Conservation (phyloP, 2,888 invertebrate species). For the Drosophila yooni region DNA sequence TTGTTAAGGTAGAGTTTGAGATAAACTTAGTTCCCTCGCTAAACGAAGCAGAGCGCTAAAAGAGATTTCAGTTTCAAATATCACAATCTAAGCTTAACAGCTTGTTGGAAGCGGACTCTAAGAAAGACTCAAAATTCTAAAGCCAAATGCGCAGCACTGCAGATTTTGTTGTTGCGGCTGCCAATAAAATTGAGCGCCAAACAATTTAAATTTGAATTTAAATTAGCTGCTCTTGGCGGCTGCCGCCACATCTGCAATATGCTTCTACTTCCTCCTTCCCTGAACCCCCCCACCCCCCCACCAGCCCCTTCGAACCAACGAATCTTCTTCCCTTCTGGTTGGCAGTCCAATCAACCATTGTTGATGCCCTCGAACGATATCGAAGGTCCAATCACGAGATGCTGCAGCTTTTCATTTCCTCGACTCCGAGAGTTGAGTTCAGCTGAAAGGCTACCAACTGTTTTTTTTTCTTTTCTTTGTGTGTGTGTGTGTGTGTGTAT, state of each 20-base stretch:
- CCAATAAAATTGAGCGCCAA: constrained; percentile 66
- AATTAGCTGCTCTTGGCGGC: constrained; percentile 67
- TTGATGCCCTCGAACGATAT: constrained; percentile 71
- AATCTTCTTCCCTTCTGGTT: background rate
- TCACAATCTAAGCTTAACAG: background rate
- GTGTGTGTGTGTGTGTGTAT: background rate
- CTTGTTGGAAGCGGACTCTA: background rate
- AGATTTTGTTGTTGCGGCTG: constrained; percentile 30
- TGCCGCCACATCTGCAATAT: constrained; percentile 58
- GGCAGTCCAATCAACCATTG: constrained; percentile 41
- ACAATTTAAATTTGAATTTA: constrained; percentile 79
- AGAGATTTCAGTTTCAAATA: background rate
- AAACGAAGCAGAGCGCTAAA: background rate
- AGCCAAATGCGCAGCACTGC: constrained; percentile 28
- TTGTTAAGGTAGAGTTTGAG: background rate
- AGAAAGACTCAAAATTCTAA: background rate
- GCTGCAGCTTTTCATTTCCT: constrained; percentile 42
- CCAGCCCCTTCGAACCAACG: background rate
- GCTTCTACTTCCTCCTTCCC: background rate
- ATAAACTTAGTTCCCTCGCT: background rate
- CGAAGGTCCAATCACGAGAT: constrained; percentile 65
- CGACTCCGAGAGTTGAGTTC: constrained; percentile 17
- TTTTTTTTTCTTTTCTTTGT: constrained; percentile 2
- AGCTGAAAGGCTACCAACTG: constrained; percentile 57
- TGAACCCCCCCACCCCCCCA: too few species aligned